Evolutionary conservation across 2,888 invertebrate species (phyloP).

Genomic region (Drosophila borealis): DNA sequence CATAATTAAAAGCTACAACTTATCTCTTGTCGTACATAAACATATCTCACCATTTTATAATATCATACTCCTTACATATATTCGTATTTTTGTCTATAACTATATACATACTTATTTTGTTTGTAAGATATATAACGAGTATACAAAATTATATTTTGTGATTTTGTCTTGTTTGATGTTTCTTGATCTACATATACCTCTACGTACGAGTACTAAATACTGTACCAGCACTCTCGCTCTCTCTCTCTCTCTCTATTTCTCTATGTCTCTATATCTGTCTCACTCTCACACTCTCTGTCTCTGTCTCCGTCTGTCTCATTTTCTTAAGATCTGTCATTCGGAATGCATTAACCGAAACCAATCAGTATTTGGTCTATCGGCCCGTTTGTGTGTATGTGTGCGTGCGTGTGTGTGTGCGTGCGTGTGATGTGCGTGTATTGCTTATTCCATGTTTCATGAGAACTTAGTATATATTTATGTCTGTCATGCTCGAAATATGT

Average conservation of each 20-base stretch:
- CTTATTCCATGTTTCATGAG: constrained; percentile 16
- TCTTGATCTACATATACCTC: constrained; percentile 40
- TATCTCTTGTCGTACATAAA: constrained; percentile 40
- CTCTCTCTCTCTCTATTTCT: constrained; percentile 5
- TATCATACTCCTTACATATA: constrained; percentile 31
- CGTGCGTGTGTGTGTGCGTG: constrained; percentile 1
- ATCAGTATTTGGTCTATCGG: constrained; percentile 58
- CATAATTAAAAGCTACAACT: constrained; percentile 18
- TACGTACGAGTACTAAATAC: constrained; percentile 29
- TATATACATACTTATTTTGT: constrained; percentile 23
- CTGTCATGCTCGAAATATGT: not conserved
- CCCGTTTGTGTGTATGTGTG: constrained; percentile 30
- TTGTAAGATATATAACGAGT: constrained; percentile 32
- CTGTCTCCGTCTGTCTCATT: constrained; percentile 8
- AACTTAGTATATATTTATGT: constrained; percentile 7
- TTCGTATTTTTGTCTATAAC: constrained; percentile 47
- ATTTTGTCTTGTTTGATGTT: constrained; percentile 61
- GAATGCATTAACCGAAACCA: constrained; percentile 33
- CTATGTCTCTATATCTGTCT: constrained; percentile 9
- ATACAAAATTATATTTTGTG: constrained; percentile 38
- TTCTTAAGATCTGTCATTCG: constrained; percentile 16
- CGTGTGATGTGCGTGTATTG: not conserved
- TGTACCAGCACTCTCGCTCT: constrained; percentile 25
- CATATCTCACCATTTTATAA: constrained; percentile 19
- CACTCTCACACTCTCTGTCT: constrained; percentile 2